Evolutionary conservation across 1,140 invertebrate species (phyloP), one percentile per base, ranked within the genome.

Genomic region (Cotesia typhae): DNA sequence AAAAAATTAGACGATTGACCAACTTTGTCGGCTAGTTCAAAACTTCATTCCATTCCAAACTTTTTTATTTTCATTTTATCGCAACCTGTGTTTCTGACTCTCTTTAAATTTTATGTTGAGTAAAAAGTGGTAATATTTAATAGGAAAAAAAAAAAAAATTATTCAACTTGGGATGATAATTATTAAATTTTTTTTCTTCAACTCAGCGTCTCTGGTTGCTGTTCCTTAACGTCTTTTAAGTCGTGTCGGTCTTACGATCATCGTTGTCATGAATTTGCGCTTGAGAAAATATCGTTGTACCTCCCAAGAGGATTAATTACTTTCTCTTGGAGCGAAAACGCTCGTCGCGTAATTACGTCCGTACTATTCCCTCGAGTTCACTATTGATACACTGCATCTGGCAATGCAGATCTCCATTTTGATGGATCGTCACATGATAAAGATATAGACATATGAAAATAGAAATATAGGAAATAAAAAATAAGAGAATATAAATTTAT

Each of bases 251-350:
- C 10, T 37, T 59, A 59, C 36, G n/a, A 12, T 20, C 12, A 9
- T 51, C 28, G 51, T n/a, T 14, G 20, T 51, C 17, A n/a, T 51
- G 9, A 14, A 65, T 14, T 55, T 17, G 35, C 63, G 57, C 41
- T 57, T 36, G 28, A 71, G 47, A 67, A 47, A 72, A 72, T 72
- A 72, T 72, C 53, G 52, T 57, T 52, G 55, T 47, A 60, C 14
- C 64, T 72, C 64, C 70, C 41, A 47, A 66, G 70, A 37, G 63
- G 53, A 64, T 72, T 72, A 72, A 72, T 72, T 72, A 72, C 65
- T 67, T 47, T 47, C 70, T 71, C 63, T 71, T 67, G 36, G 41
- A 72, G 59, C 9, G 38, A 71, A 47, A 47, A 55, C 53, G 66
- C 52, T 67, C 14, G 36, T 37, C 61, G 36, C 10, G 52, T 72